Conservation (phyloP, 2,797 vertebrate genomes). For the Dromococcyx pavoninus region DNA sequence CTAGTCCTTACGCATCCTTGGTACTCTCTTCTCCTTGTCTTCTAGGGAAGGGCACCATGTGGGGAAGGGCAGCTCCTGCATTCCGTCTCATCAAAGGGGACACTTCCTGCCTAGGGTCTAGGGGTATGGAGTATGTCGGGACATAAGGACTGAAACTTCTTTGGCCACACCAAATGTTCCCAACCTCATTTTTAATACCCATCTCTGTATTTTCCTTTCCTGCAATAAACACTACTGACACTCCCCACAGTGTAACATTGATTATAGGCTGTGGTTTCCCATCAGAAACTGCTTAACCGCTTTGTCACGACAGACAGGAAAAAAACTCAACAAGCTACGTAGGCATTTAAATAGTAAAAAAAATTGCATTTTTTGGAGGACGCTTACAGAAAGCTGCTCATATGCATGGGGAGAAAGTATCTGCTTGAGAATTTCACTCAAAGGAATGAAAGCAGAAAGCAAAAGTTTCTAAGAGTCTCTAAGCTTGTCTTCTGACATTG, state of each 20-base stretch:
- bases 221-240: background rate
- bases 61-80: background rate
- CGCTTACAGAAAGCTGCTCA: accelerated
- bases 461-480: background rate
- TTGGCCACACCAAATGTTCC: background rate
- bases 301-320: background rate
- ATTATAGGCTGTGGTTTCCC: background rate
- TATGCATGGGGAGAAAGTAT: background rate
- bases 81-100: background rate
- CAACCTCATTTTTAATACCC: background rate
- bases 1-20: background rate
- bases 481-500: background rate
- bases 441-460: background rate
- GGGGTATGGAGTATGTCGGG: background rate
- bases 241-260: background rate
- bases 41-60: background rate
- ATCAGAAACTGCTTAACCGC: background rate
- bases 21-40: background rate
- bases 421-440: background rate
- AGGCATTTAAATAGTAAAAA: background rate
- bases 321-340: accelerated
- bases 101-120: background rate
- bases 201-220: background rate
- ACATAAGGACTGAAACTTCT: background rate
- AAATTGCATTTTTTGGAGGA: background rate